phyloP scores from a whole-genome alignment of 2,113 vertebrate genomes.

The Ramphastos sulfuratus region DNA sequence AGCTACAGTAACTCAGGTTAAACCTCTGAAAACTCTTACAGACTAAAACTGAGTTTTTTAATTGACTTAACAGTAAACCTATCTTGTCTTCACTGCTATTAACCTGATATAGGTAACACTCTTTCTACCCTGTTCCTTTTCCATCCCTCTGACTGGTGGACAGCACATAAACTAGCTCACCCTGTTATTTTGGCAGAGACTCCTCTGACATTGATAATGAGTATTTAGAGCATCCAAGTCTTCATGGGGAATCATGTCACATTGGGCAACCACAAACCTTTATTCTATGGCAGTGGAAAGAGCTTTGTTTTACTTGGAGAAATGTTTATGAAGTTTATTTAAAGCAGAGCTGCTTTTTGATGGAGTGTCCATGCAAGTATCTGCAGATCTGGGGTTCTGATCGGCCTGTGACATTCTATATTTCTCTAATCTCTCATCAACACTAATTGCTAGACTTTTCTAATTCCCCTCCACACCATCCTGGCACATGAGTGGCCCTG shows the following conservation, averaged over 20 bases:
- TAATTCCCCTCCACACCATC: background rate
- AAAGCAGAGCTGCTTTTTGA: background rate
- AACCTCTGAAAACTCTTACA: background rate
- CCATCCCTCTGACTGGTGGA: background rate
- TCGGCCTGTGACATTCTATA: background rate
- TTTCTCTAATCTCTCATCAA: background rate
- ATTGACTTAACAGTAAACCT: background rate
- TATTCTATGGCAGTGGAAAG: background rate
- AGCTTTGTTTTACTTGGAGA: background rate
- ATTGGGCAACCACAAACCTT: background rate
- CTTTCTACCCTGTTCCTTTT: background rate
- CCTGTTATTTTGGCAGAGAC: background rate
- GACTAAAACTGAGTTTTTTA: background rate
- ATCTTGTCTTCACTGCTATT: background rate
- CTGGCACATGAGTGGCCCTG: background rate
- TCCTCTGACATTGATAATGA: background rate
- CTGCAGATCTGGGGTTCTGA: background rate
- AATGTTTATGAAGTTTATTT: background rate
- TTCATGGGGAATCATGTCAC: background rate
- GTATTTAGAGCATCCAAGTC: background rate
- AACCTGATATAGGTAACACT: background rate
- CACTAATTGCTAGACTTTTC: background rate
- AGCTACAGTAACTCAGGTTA: background rate
- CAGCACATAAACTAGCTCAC: background rate
- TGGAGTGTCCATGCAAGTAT: background rate